Evolutionary conservation across 2,888 invertebrate genomes (phyloP).

Genomic region (Cerastis rubricosa): DNA sequence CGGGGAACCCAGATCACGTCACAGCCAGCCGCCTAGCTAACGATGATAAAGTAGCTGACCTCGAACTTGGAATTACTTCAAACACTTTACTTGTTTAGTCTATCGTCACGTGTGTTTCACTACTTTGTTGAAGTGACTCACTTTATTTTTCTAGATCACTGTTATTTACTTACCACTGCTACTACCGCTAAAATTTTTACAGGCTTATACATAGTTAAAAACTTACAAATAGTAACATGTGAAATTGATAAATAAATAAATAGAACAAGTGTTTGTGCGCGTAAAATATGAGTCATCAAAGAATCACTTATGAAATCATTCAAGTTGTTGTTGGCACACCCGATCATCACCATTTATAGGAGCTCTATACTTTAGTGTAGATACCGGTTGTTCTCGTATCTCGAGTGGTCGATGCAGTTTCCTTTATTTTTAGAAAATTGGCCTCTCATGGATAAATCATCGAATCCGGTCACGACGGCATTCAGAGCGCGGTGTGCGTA

Average conservation of each 20-base stretch:
- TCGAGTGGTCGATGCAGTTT: conserved; percentile 58
- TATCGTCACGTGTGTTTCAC: conserved; percentile 43
- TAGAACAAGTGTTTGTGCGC: conserved; percentile 13
- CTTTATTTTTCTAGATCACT: conserved; percentile 17
- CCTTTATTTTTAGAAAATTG: conserved; percentile 73
- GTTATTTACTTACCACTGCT: background rate
- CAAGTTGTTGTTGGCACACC: conserved; percentile 53
- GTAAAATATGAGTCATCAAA: conserved; percentile 48
- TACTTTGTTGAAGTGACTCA: conserved; percentile 29
- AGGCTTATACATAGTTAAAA: background rate
- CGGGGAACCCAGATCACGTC: conserved; percentile 70
- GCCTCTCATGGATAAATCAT: conserved; percentile 74
- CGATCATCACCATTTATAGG: conserved; percentile 66
- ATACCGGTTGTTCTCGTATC: conserved; percentile 62
- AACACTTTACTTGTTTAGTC: conserved; percentile 54
- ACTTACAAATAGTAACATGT: background rate
- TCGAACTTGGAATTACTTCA: conserved; percentile 71
- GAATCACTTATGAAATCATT: conserved; percentile 42
- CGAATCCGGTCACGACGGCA: conserved; percentile 82
- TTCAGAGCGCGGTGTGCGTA: conserved; percentile 87
- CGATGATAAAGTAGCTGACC: conserved; percentile 72
- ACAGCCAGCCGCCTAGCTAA: conserved; percentile 68
- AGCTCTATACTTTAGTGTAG: conserved; percentile 52
- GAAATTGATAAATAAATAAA: conserved; percentile 16
- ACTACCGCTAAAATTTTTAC: background rate